phyloP scores from a whole-genome alignment of 92 coral and sea anemone species.

The Epizoanthus illoricatus region DNA sequence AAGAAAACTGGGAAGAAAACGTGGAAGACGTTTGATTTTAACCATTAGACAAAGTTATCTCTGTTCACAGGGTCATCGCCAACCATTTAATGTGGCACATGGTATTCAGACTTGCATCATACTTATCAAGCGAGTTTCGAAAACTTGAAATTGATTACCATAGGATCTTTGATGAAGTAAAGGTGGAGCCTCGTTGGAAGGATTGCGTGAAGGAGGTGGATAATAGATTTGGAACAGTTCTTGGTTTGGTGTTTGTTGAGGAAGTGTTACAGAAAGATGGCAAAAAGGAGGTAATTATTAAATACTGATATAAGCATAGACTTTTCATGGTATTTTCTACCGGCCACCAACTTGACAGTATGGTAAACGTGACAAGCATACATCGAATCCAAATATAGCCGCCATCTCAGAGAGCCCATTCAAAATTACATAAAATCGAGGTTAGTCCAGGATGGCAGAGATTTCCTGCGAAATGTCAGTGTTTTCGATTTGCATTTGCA shows the following conservation, averaged over 20 bases:
- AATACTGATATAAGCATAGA: background rate
- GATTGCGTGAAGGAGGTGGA: constrained; percentile 37
- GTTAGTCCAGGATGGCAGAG: too few species aligned
- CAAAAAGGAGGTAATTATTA: constrained; percentile 34
- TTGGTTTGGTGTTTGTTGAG: constrained; percentile 44
- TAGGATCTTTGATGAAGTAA: constrained; percentile 6
- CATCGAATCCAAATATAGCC: too few species aligned
- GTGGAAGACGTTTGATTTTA: too few species aligned
- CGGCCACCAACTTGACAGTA: background rate
- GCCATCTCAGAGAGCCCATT: too few species aligned
- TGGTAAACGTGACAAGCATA: too few species aligned
- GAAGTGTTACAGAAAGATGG: constrained; percentile 43
- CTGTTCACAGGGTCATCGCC: constrained; percentile 38
- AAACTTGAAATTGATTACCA: background rate
- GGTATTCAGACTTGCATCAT: background rate
- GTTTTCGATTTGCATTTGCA: too few species aligned
- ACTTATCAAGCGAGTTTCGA: constrained; percentile 24
- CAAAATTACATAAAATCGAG: too few species aligned
- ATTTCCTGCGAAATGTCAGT: too few species aligned
- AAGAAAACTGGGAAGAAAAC: too few species aligned
- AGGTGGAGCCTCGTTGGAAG: constrained; percentile 37
- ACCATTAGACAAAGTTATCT: too few species aligned
- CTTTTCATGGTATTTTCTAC: background rate
- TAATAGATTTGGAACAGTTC: constrained; percentile 34
- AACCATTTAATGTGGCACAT: constrained; percentile 53